Evolutionary conservation across 2,797 vertebrate species (phyloP).

Genomic region (Allobates femoralis): DNA sequence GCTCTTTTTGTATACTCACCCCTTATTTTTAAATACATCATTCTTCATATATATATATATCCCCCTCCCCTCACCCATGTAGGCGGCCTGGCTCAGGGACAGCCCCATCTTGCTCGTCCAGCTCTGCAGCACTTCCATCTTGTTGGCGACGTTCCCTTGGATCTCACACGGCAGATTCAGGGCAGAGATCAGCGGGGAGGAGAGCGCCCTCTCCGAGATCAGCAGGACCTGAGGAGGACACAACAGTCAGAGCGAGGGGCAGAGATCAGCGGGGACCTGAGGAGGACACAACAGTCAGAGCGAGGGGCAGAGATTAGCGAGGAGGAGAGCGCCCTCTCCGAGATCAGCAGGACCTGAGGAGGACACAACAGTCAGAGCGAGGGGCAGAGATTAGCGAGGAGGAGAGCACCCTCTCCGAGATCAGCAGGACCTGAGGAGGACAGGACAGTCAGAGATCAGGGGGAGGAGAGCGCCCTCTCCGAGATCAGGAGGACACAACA

Average conservation of each 20-base stretch:
- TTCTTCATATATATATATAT: too few species aligned
- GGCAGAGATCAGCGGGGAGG: slow-evolving; percentile 67
- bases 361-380: too few species aligned
- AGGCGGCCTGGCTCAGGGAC: slow-evolving; percentile 89
- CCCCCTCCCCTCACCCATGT: slow-evolving; percentile 78
- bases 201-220: slow-evolving; percentile 77
- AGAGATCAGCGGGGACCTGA: background rate
- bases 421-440: slow-evolving; percentile 80
- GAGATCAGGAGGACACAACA: too few species aligned
- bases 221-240: slow-evolving; percentile 80
- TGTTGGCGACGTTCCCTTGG: slow-evolving; percentile 71
- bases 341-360: too few species aligned
- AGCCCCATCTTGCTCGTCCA: slow-evolving; percentile 75
- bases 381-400: slow-evolving; percentile 67
- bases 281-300: too few species aligned
- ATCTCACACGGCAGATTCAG: slow-evolving; percentile 78
- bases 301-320: too few species aligned
- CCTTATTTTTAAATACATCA: too few species aligned
- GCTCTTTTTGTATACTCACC: too few species aligned
- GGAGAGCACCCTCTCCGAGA: slow-evolving; percentile 78
- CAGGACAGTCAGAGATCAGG: background rate
- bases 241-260: too few species aligned
- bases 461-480: slow-evolving; percentile 73
- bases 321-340: too few species aligned
- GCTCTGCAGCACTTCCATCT: slow-evolving; percentile 71